A percentile compares a stretch with the other conserved stretches of the same genome.
Evolutionary conservation across 2,888 invertebrate species (phyloP).

Genomic region (Apomyelois bistriatella): DNA sequence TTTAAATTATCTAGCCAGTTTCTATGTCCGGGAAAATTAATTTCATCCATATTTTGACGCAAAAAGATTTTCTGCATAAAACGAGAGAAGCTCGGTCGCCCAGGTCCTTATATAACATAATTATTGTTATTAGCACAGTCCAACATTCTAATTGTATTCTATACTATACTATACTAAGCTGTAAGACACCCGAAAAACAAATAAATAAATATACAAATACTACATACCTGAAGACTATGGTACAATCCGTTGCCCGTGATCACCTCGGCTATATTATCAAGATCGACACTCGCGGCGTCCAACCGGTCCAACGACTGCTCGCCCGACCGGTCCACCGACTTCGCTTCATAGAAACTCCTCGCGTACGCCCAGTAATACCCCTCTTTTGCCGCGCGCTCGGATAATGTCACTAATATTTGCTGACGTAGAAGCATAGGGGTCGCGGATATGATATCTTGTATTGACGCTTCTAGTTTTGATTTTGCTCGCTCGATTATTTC

Average conservation of each 20-base stretch:
- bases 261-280: constrained; percentile 25
- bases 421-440: constrained; percentile 16
- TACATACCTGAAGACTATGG: constrained; percentile 47
- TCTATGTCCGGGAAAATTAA: too few species aligned
- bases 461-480: constrained; percentile 25
- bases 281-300: constrained; percentile 1
- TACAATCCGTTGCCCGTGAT: constrained; percentile 45
- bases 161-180: too few species aligned
- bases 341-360: constrained; percentile 21
- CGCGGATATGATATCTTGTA: constrained; percentile 31
- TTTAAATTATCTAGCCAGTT: too few species aligned
- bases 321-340: not conserved
- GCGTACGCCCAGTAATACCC: constrained; percentile 53
- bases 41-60: too few species aligned
- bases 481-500: constrained; percentile 34
- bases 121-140: too few species aligned
- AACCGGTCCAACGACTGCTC: not conserved
- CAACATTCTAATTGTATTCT: too few species aligned
- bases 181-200: too few species aligned
- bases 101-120: too few species aligned
- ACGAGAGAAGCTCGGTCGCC: too few species aligned
- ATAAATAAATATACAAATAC: not conserved
- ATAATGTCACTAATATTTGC: constrained; percentile 17
- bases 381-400: constrained; percentile 20
- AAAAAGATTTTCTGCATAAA: too few species aligned